Percentiles rank a stretch among this genome's conserved stretches.
Evolutionary conservation across 1,140 invertebrate genomes (phyloP).

Genomic region (Drosophila serrata): DNA sequence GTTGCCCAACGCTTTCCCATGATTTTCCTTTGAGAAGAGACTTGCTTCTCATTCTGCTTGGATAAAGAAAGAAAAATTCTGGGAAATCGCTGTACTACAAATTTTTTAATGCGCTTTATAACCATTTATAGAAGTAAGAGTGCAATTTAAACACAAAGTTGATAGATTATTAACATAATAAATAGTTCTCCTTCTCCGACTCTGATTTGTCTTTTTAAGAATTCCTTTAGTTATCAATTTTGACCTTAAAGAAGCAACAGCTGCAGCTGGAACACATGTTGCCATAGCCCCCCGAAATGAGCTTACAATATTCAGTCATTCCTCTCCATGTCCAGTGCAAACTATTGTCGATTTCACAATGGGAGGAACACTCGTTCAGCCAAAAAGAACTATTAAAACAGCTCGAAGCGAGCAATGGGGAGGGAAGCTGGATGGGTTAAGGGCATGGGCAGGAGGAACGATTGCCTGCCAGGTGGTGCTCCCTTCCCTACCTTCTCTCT

Average conservation of each 20-base stretch:
- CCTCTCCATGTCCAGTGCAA: slow-evolving; percentile 11
- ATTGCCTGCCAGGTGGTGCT: slow-evolving; percentile 59
- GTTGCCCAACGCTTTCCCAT: slow-evolving; percentile 2
- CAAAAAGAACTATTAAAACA: slow-evolving; percentile 50
- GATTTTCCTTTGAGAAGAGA: slow-evolving; percentile 23
- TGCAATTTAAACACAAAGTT: not conserved
- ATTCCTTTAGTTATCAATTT: not conserved
- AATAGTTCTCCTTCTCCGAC: no score
- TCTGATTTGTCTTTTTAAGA: no score
- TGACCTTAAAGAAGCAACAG: slow-evolving; percentile 24
- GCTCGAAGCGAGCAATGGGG: slow-evolving; percentile 7
- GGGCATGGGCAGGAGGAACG: not conserved
- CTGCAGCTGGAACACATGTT: slow-evolving; percentile 15
- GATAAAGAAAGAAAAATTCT: slow-evolving; percentile 1
- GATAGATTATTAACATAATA: not conserved
- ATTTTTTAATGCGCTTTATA: slow-evolving; percentile 5
- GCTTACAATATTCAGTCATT: slow-evolving; percentile 17
- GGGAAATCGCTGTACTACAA: not conserved
- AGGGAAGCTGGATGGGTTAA: not conserved
- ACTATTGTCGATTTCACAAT: slow-evolving; percentile 39
- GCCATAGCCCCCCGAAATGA: slow-evolving; percentile 5
- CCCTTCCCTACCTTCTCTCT: not conserved
- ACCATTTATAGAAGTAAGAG: not conserved
- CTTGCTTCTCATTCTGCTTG: not conserved
- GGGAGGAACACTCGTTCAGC: slow-evolving; percentile 15